Percentiles rank a stretch among this genome's conserved stretches.
Evolutionary conservation across 2,888 invertebrate genomes (phyloP).

Genomic region (Rhabditophanes sp.): DNA sequence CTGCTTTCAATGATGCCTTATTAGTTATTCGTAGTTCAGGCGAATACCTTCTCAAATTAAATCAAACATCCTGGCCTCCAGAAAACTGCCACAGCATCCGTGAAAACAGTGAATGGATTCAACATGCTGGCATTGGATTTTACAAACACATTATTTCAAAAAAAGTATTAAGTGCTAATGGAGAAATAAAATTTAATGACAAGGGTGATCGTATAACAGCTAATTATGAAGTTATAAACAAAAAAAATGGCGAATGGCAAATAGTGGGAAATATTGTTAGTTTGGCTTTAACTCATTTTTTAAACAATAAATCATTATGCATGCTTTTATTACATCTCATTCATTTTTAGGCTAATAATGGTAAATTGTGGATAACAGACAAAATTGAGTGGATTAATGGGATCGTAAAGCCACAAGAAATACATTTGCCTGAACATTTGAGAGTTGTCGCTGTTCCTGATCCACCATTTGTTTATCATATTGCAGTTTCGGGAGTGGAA

Average conservation of each 20-base stretch:
- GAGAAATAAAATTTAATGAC: slow-evolving; percentile 15
- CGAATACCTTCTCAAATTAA: no score
- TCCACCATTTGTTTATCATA: slow-evolving; percentile 35
- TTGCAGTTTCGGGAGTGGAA: slow-evolving; percentile 13
- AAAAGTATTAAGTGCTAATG: slow-evolving; percentile 8
- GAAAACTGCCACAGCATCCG: no score
- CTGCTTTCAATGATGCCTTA: slow-evolving; percentile 27
- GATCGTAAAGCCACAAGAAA: slow-evolving; percentile 23
- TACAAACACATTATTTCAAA: slow-evolving; percentile 12
- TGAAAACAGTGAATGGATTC: no score
- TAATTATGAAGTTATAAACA: slow-evolving; percentile 17
- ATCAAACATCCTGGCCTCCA: no score
- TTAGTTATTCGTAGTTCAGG: slow-evolving; percentile 14
- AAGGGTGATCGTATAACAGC: slow-evolving; percentile 14
- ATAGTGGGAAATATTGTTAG: slow-evolving; percentile 6
- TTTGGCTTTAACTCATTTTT: no score
- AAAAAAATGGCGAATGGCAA: slow-evolving; percentile 6
- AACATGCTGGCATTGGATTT: slow-evolving; percentile 1
- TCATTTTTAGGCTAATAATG: slow-evolving; percentile 9
- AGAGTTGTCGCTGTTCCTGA: slow-evolving; percentile 21
- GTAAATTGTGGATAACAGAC: slow-evolving; percentile 20
- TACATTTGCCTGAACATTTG: slow-evolving; percentile 31
- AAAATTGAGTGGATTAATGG: slow-evolving; percentile 27
- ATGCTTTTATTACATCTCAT: no score
- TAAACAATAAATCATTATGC: no score